Base-by-base conservation (phyloP, 2,113 vertebrate species). In the Opisthocomus hoazin region DNA sequence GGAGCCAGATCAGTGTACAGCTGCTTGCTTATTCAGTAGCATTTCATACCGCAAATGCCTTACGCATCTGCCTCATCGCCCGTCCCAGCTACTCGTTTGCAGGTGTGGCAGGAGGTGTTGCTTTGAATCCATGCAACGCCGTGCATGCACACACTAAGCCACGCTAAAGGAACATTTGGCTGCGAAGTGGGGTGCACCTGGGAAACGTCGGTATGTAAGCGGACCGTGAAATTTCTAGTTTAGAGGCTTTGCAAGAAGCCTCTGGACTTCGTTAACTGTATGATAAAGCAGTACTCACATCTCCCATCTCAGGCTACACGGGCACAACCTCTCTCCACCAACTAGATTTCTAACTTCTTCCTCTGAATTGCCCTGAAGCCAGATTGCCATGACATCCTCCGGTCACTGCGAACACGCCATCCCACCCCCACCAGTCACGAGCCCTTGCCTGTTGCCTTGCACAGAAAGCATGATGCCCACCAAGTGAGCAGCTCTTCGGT, bases 1-100 rank as follows among this genome's bases (percentile, higher is more conserved):
- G 77, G 87, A 89, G 91, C 48, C 70, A 64, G 80, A 71, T 94
- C 21, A 71, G 86, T 87, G 53, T 29, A 84, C 65, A 93, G 87
- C 91, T 94, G 93, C 94, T 75, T 89, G 90, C 94, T 95, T 87
- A 92, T 95, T 95, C 93, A 68, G 91, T 93, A 79, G 87, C 87
- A 71, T 89, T 97, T 84, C 91, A 87, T 82, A 81, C 53, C 4
- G 7, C 77, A 91, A 92, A 84, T 68, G 87, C 84, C 93, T 91
- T 75, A 57, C 57, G 78, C 91, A 93, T 91, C 94, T 97, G 94
- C 89, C 73, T 87, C n/a, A n/a, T 87, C 0, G 7, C 48, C 76
- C 70, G 86, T 46, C 84, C 64, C 61, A 68, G 37, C 64, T 46
- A 74, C 43, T 84, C 37, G 9, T 76, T 45, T 10, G 10, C 37